Evolutionary conservation across 2,797 vertebrate species (phyloP).

Genomic region (Percopsis omiscomaycus): DNA sequence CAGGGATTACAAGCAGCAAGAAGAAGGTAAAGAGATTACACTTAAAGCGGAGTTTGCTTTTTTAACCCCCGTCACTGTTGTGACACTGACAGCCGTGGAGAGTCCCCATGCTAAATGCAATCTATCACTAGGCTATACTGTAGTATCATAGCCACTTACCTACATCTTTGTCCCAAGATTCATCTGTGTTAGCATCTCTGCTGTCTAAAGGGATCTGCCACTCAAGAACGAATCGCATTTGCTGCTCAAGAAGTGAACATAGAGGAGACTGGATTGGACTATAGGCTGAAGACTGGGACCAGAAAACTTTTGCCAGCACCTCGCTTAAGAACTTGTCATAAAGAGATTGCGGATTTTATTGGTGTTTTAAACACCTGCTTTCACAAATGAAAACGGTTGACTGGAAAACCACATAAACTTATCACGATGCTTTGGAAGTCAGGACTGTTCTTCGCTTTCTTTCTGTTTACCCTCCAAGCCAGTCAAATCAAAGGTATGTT

Average conservation of each 20-base stretch:
- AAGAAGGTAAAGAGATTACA: constrained; percentile 91
- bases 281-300: constrained; percentile 37
- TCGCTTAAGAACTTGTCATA: constrained; percentile 50
- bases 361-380: constrained; percentile 33
- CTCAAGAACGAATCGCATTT: constrained; percentile 39
- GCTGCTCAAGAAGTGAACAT: constrained; percentile 35
- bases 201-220: constrained; percentile 40
- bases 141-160: constrained; percentile 8
- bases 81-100: constrained; percentile 46
- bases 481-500: constrained; percentile 88
- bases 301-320: constrained; percentile 31
- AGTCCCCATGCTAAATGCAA: constrained; percentile 28
- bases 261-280: constrained; percentile 22
- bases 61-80: constrained; percentile 81
- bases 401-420: constrained; percentile 55
- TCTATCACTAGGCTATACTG: background rate
- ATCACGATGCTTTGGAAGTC: constrained; percentile 85
- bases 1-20: constrained; percentile 87
- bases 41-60: constrained; percentile 79
- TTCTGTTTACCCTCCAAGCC: constrained; percentile 85
- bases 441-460: constrained; percentile 82
- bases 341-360: constrained; percentile 41
- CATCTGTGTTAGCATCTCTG: constrained; percentile 41
- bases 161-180: constrained; percentile 32
- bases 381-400: constrained; percentile 62